These are phyloP conservation scores for Zootoca vivipara DNA, from an alignment of 2,113 vertebrate genomes.

Conservation along the genomic window DNA sequence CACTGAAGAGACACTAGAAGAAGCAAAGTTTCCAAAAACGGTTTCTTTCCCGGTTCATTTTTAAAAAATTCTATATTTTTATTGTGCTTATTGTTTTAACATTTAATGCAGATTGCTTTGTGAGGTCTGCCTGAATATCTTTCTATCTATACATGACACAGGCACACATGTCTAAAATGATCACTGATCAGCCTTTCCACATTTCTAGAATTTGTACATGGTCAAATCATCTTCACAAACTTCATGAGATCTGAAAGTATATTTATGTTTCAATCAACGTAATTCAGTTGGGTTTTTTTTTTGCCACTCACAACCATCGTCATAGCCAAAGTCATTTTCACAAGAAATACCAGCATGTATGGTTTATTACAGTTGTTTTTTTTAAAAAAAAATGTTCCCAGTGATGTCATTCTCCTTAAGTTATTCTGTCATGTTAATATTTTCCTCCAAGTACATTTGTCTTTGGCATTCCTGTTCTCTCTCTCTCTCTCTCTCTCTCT, in stretches of 20 bases:
- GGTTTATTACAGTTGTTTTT: background rate
- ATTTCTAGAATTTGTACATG: background rate
- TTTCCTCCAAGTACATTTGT: background rate
- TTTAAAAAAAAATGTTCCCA: background rate
- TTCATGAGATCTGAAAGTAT: background rate
- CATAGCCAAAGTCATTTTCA: background rate
- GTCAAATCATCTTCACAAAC: background rate
- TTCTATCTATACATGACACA: too few relatives aligned
- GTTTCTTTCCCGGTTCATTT: too few relatives aligned
- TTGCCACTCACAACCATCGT: background rate
- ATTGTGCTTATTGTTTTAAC: too few relatives aligned
- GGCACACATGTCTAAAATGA: too few relatives aligned
- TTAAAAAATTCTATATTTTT: too few relatives aligned
- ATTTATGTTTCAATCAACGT: background rate
- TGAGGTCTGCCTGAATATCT: too few relatives aligned
- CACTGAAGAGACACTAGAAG: too few relatives aligned
- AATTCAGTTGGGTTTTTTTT: slow-evolving; percentile 5
- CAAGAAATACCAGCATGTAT: background rate
- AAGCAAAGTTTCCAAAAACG: too few relatives aligned
- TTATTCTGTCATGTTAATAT: background rate
- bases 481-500: too few relatives aligned
- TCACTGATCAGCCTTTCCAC: background rate
- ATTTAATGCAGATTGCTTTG: too few relatives aligned
- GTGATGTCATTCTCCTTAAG: background rate
- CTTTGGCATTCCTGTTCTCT: background rate